Evolutionary conservation across 2,888 invertebrate genomes (phyloP), one percentile per base, ranked within the genome.

Genomic region (Spicauda simplicius): DNA sequence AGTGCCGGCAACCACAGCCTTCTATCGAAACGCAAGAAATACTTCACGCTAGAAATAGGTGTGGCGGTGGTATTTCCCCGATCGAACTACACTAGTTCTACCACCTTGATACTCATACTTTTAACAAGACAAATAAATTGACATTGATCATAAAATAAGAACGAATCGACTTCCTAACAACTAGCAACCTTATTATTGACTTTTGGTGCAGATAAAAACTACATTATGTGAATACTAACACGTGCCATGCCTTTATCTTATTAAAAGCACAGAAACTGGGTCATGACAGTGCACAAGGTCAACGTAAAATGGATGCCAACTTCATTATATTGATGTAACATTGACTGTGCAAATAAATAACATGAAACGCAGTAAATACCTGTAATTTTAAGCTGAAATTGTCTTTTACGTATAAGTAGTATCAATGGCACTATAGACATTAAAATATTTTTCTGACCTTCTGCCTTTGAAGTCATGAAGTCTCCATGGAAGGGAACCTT

Each of bases 181-280:
- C 50, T 48, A 2, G 10, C 10, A n/a, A 18, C 16, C 45, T 58
- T 10, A 58, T 45, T 48, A 18, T 58, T 19, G 12, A 57, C 37
- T 33, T 37, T 10, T 56, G 18, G 8, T 54, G 10, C 6, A 25
- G 10, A 20, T 20, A 16, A 59, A 60, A 60, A 60, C 25, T 16
- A 11, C 25, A 50, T 60, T 16, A 50, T 50, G 50, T 60, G 59
- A 60, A 60, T 30, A 50, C 11, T n/a, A 50, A 50, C 59, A 60
- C 59, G 59, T 60, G 19, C 25, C 16, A 30, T 30, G 11, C 11
- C n/a, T 37, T 48, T 50, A 60, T 50, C 12, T 60, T 11, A 50
- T 60, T 50, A 59, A 50, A 59, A 50, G 50, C 59, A 30, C 30
- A 59, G 59, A 45, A 59, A 30, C 59, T 59, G 50, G 59, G 59